phyloP scores from a whole-genome alignment of 92 coral and sea anemone species.

The Phenganax stokvisi region DNA sequence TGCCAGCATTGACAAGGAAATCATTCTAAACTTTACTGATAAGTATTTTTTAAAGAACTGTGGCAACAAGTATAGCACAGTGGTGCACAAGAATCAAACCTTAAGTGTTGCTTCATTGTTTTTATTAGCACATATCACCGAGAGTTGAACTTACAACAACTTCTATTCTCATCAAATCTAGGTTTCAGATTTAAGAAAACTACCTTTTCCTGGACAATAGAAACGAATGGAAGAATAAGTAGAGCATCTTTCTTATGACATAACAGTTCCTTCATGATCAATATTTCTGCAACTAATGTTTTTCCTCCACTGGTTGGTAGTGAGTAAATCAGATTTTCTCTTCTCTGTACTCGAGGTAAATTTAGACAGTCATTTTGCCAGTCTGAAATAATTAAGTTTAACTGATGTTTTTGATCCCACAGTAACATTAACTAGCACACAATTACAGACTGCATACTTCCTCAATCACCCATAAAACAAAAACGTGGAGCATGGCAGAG shows the following conservation, averaged over 20 bases:
- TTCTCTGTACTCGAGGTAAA: slow-evolving; percentile 61
- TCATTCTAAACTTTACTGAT: no score
- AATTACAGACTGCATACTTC: no score
- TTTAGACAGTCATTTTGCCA: slow-evolving; percentile 85
- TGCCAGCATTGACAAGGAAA: no score
- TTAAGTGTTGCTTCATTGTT: slow-evolving; percentile 2
- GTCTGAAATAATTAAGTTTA: slow-evolving; percentile 41
- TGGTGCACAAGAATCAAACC: no score
- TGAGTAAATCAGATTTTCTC: slow-evolving; percentile 80
- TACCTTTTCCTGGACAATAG: slow-evolving; percentile 96
- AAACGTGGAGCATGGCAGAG: no score
- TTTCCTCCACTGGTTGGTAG: slow-evolving; percentile 98
- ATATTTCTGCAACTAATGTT: slow-evolving; percentile 88
- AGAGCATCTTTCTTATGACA: slow-evolving; percentile 71
- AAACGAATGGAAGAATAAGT: slow-evolving; percentile 84
- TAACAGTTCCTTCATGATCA: slow-evolving; percentile 77
- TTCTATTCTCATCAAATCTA: not conserved
- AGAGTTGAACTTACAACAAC: slow-evolving; percentile 49
- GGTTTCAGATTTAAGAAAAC: no score
- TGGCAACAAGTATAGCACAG: no score
- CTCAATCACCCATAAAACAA: no score
- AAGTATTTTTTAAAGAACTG: no score
- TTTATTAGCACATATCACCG: slow-evolving; percentile 86
- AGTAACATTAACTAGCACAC: not conserved
- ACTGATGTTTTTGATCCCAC: not conserved